Conservation (phyloP, 2,113 vertebrate genomes). For the Tringa solitaria region DNA sequence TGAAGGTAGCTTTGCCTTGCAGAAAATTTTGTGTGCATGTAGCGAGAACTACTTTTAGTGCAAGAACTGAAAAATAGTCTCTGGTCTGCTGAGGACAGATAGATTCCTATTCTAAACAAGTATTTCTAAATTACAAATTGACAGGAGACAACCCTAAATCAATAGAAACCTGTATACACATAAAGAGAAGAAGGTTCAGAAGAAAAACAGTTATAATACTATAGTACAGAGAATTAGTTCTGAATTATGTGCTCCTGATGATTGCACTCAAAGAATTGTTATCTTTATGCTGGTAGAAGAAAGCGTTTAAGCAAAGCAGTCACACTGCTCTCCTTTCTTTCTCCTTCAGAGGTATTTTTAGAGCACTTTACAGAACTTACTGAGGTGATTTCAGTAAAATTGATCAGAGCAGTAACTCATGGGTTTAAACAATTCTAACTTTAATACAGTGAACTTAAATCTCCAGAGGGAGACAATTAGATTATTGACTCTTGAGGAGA, state of each 20-base stretch:
- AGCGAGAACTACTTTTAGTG: background rate
- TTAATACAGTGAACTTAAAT: constrained; percentile 6
- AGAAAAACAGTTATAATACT: background rate
- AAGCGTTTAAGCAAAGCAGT: background rate
- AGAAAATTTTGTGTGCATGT: background rate
- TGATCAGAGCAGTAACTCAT: background rate
- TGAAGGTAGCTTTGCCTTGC: background rate
- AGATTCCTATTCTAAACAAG: background rate
- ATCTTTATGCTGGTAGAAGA: background rate
- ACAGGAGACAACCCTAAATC: background rate
- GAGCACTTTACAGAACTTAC: constrained; percentile 4
- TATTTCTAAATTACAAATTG: background rate
- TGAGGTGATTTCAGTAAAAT: constrained; percentile 20
- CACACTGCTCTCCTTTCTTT: background rate
- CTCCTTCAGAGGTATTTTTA: constrained; percentile 6
- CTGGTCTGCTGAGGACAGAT: background rate
- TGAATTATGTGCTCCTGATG: background rate
- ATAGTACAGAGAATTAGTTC: background rate
- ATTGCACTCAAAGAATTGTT: background rate
- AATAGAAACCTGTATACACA: background rate
- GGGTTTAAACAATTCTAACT: constrained; percentile 6
- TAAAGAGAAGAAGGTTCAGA: background rate
- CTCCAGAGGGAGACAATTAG: background rate
- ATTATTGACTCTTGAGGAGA: constrained; percentile 36
- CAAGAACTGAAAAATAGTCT: background rate